These are phyloP conservation scores for Gallinago undulata DNA, from an alignment of 2,113 vertebrate species.

Conservation along the genomic window DNA sequence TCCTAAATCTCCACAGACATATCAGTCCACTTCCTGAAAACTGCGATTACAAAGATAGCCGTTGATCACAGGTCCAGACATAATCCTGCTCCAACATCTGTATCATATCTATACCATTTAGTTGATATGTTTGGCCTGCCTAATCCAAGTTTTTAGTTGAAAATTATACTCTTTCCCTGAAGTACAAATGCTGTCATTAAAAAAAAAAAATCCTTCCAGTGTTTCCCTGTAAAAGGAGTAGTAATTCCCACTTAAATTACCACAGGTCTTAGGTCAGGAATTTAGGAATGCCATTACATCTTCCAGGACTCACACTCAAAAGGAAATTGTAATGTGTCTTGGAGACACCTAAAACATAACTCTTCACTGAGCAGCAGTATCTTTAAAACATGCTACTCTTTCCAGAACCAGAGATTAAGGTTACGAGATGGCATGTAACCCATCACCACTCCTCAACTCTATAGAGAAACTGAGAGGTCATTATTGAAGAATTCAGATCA, in stretches of 20 bases:
- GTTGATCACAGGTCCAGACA: neutral
- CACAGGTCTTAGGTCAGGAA: neutral
- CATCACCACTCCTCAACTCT: neutral
- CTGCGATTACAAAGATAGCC: neutral
- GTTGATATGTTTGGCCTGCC: neutral
- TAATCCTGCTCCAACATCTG: neutral
- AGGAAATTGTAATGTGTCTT: neutral
- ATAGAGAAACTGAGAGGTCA: neutral
- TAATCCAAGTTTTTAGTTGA: neutral
- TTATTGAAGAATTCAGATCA: neutral
- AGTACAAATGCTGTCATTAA: neutral
- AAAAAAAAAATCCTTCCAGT: neutral
- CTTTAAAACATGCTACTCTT: neutral
- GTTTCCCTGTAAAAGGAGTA: neutral
- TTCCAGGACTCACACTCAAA: neutral
- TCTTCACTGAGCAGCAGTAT: neutral
- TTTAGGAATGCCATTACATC: neutral
- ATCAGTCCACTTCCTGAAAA: neutral
- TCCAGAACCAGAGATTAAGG: neutral
- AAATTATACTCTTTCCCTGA: neutral
- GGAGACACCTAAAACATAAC: neutral
- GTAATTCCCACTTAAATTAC: neutral
- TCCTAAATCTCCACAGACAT: neutral
- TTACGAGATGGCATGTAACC: neutral
- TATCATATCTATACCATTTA: neutral